Percentiles rank a stretch among this genome's conserved stretches.
These are phyloP conservation scores for Vicugna pacos DNA, from an alignment of 2,113 vertebrate genomes.

Conservation along the genomic window DNA sequence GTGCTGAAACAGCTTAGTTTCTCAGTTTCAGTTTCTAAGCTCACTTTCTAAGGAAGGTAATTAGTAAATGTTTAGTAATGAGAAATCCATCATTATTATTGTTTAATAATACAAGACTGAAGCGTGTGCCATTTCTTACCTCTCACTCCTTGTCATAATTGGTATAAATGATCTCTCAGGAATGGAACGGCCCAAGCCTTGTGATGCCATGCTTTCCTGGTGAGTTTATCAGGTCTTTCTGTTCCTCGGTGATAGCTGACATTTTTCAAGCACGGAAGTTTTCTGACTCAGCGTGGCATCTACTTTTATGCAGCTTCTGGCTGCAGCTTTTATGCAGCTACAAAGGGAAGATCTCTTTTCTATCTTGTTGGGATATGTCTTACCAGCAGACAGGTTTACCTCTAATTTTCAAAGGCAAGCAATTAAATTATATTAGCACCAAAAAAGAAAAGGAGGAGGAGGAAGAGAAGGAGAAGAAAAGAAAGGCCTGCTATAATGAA, in stretches of 20 bases:
- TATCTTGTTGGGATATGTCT: background rate
- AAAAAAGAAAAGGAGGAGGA: background rate
- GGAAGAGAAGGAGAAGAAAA: too few relatives aligned
- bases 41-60: background rate
- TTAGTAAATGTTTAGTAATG: background rate
- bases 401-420: background rate
- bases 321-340: background rate
- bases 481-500: background rate
- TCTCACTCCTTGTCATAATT: background rate
- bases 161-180: background rate
- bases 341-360: background rate
- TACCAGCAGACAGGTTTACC: background rate
- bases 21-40: background rate
- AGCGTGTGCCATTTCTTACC: background rate
- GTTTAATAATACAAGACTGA: too few relatives aligned
- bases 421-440: background rate
- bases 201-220: background rate
- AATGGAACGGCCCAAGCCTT: background rate
- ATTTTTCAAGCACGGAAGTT: background rate
- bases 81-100: background rate
- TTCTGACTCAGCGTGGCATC: background rate
- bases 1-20: background rate
- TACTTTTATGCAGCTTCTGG: background rate
- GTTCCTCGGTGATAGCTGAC: background rate
- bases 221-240: background rate